Evolutionary conservation across 2,797 vertebrate species (phyloP), one percentile per base, ranked within the genome.

Genomic region (Rhadinocentrus ornatus): DNA sequence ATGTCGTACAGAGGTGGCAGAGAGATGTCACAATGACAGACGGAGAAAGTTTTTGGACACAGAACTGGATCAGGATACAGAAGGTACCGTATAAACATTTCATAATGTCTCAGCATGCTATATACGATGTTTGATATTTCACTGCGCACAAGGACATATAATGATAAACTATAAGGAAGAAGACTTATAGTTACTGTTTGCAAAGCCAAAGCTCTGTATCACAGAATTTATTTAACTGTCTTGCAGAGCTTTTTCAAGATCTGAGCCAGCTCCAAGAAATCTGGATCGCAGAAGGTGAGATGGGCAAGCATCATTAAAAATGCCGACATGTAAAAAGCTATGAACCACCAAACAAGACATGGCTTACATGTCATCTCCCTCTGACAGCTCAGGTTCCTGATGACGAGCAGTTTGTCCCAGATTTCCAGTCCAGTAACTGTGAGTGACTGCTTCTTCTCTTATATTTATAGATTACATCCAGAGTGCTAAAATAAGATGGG

Each of bases 401-500:
- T 13, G 97, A 98, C 8, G 97, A 98, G 90, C 97, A 98, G 73
- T 98, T 97, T 94, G 97, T 98, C 91, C 97, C 97, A 83, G 97
- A 98, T 95, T 98, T 98, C 92, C 97, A 96, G 92, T 96, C 96
- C 70, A 97, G 95, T 91, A 97, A 96, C 90, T 66, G 97, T 98
- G 89, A 98, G 97, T 96, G 86, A 62, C 62, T 29, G 52, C 46
- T 66, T 41, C 62, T 76, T 15, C 62, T 82, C 26, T 35, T 16
- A 20, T 60, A 68, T 74, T 60, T 59, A 60, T 46, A 29, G 20
- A 44, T 6, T 18, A 11, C 66, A 8, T 24, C 0, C 0, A 11
- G 1, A 29, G 8, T 34, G 24, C 5, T 26, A 37, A 16, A 20
- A 48, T 41, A 31, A 37, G 58, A 67, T 58, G 16, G 16, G 15